These are phyloP conservation scores for Drosophila simulans DNA, from an alignment of 1,140 invertebrate species.

Conservation along the genomic window DNA sequence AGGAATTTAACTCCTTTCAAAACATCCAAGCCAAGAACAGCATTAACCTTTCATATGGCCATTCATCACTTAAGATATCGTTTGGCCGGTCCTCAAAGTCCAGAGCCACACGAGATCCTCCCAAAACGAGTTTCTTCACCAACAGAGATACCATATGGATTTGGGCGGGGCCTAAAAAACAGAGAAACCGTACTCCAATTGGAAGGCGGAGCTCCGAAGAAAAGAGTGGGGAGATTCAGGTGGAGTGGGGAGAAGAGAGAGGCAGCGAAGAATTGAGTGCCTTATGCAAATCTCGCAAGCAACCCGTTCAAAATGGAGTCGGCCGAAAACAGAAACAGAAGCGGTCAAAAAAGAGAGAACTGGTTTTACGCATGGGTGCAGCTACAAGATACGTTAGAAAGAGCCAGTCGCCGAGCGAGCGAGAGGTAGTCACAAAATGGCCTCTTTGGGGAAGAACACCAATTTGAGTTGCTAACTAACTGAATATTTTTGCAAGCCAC, in stretches of 20 bases:
- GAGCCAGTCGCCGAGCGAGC: slow-evolving; percentile 6
- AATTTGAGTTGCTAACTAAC: neutral
- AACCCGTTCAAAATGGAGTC: slow-evolving; percentile 67
- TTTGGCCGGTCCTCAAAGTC: slow-evolving; percentile 17
- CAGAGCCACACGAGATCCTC: slow-evolving; percentile 3
- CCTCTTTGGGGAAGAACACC: slow-evolving; percentile 24
- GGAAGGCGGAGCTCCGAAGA: slow-evolving; percentile 19
- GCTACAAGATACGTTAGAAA: slow-evolving; percentile 44
- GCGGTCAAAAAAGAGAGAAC: slow-evolving; percentile 51
- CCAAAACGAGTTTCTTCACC: slow-evolving; percentile 26
- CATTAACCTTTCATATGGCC: slow-evolving; percentile 26
- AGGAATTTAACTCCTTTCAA: neutral
- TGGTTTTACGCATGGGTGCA: slow-evolving; percentile 80
- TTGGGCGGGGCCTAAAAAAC: slow-evolving; percentile 11
- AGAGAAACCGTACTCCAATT: neutral
- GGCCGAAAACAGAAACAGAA: slow-evolving; percentile 69
- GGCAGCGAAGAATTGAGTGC: slow-evolving; percentile 11
- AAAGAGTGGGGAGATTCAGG: neutral
- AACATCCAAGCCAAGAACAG: slow-evolving; percentile 1
- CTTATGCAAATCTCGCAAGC: slow-evolving; percentile 63
- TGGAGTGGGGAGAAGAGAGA: slow-evolving; percentile 9
- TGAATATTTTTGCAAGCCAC: neutral
- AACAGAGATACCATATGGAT: neutral
- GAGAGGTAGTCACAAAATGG: slow-evolving; percentile 66
- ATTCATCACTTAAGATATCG: slow-evolving; percentile 23